Evolutionary conservation across 1,140 invertebrate genomes (phyloP).

Genomic region (Drosophila parvula): DNA sequence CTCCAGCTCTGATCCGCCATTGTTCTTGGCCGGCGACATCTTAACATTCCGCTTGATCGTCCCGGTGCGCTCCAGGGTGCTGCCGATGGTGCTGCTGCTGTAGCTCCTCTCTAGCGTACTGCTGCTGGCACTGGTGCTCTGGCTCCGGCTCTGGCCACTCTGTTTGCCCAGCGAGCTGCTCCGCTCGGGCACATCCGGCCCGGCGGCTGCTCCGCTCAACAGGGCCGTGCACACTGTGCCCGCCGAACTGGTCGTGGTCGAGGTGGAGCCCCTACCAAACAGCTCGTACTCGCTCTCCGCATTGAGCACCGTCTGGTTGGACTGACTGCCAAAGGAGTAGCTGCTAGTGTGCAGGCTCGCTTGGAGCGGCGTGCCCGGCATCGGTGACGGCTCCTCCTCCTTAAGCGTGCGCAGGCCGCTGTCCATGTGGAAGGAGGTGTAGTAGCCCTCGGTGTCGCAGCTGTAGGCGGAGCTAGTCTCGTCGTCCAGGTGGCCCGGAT

Average conservation of each 20-base stretch:
- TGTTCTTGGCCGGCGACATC: constrained; percentile 9
- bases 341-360: constrained; percentile 86
- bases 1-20: constrained; percentile 33
- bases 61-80: constrained; percentile 81
- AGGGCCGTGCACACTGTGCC: constrained; percentile 94
- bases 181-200: constrained; percentile 90
- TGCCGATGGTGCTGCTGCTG: constrained; percentile 85
- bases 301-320: constrained; percentile 86
- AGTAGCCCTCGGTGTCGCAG: constrained; percentile 98
- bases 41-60: constrained; percentile 85
- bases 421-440: constrained; percentile 98
- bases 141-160: constrained; percentile 78
- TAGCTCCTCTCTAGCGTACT: constrained; percentile 86
- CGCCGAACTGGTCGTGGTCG: constrained; percentile 94
- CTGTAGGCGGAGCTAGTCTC: constrained; percentile 97
- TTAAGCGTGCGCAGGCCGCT: constrained; percentile 94
- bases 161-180: constrained; percentile 88
- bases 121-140: constrained; percentile 84
- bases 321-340: constrained; percentile 85
- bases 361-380: constrained; percentile 86
- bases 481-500: constrained; percentile 88
- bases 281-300: constrained; percentile 95
- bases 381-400: constrained; percentile 90
- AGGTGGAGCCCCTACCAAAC: constrained; percentile 94
- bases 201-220: constrained; percentile 82